Evolutionary conservation across 1,140 invertebrate species (phyloP), one percentile per base, ranked within the genome.

Genomic region (Halotydeus destructor): DNA sequence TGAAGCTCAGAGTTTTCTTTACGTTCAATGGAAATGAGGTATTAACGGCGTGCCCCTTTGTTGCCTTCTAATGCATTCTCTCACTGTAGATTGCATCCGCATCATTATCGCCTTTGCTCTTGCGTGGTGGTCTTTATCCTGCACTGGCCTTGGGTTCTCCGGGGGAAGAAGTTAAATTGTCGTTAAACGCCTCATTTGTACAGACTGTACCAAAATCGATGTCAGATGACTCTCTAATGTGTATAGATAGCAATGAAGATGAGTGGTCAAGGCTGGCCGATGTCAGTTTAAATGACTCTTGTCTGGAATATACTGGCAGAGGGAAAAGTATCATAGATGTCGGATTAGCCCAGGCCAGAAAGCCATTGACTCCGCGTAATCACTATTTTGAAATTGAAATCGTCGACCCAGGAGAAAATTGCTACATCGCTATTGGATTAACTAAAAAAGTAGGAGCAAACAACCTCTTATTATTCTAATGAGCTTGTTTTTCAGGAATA

Each of bases 331-430:
- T 69, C 21, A 57, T 63, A 34, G 68, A 70, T 53, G 67, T 69
- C 38, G 69, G 69, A 8, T 57, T 70, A 46, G 69, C 69, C 24
- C 67, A 69, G 52, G 67, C 67, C 5, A 60, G 60, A 50, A 55
- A 52, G 34, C 62, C 69, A 11, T 52, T 70, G 9, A 61, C 61
- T 46, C 66, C 68, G 38, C 62, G 63, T 16, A 60, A 57, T 47
- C 68, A 70, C 53, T 70, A 70, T 52, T 70, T 69, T 62, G 68
- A 70, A 60, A 63, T 70, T 43, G 65, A 69, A 54, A 68, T 70
- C 41, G 48, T 69, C 25, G 66, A 70, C 49, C 67, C 67, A 8
- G 69, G 69, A 30, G 62, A 68, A 52, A 66, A 60, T 47, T 68
- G 68, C 49, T 70, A 67, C 48, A 69, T 70, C 46, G 68, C 68